Evolutionary conservation across 2,888 invertebrate species (phyloP).

Genomic region (Volucella inflata): DNA sequence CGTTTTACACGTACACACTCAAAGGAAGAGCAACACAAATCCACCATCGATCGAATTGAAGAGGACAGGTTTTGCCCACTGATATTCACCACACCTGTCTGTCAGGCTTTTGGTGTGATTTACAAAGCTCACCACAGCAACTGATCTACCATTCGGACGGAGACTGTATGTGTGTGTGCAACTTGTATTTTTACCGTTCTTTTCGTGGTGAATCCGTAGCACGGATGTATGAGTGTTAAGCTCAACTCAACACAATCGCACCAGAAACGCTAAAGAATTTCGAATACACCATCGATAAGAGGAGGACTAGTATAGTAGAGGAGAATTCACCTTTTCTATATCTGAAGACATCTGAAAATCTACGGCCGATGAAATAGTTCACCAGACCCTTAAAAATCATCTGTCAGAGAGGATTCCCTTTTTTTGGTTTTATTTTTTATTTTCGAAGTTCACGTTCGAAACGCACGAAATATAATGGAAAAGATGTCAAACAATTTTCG

Average conservation of each 20-base stretch:
- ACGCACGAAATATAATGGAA: constrained; percentile 33
- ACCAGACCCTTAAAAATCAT: constrained; percentile 8
- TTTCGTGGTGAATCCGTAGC: constrained; percentile 48
- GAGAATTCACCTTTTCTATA: constrained; percentile 4
- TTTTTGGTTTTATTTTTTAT: not conserved
- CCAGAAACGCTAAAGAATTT: not conserved
- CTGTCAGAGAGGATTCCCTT: constrained; percentile 11
- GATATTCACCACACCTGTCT: constrained; percentile 67
- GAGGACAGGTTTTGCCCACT: constrained; percentile 57
- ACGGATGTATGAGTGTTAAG: constrained; percentile 35
- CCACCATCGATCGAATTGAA: constrained; percentile 42
- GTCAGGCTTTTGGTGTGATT: constrained; percentile 55
- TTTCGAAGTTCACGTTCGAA: not conserved
- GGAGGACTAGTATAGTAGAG: not conserved
- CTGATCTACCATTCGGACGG: constrained; percentile 21
- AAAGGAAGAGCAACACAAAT: constrained; percentile 33
- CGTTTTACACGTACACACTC: not conserved
- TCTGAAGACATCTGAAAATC: constrained; percentile 1
- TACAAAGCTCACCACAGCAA: constrained; percentile 8
- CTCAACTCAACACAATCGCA: constrained; percentile 50
- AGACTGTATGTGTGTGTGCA: constrained; percentile 14
- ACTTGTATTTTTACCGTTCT: constrained; percentile 62
- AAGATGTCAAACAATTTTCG: constrained; percentile 70
- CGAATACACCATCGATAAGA: too few species aligned
- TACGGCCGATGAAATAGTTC: constrained; percentile 36